phyloP scores from a whole-genome alignment of 1,140 invertebrate genomes.

The Frieseomelitta varia region DNA sequence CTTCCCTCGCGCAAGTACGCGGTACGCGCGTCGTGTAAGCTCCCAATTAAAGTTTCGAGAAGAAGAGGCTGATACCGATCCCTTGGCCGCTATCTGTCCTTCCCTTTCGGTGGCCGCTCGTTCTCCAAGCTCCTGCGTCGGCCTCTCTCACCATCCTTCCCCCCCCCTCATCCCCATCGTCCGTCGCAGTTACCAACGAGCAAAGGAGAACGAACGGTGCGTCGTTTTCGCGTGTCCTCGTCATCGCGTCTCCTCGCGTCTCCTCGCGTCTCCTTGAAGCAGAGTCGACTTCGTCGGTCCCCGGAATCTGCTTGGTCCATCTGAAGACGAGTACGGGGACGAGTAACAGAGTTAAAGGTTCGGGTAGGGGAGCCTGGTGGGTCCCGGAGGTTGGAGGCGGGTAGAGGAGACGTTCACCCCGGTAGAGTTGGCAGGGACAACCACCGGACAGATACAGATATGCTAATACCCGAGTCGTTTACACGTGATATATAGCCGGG shows the following conservation, averaged over 20 bases:
- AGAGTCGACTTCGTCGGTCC: slow-evolving; percentile 50
- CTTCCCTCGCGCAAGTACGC: slow-evolving; percentile 60
- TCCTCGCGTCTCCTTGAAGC: slow-evolving; percentile 36
- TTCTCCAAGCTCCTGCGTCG: background rate
- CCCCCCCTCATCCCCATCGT: background rate
- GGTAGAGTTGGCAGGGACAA: slow-evolving; percentile 73
- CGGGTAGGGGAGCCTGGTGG: slow-evolving; percentile 38
- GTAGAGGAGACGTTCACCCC: slow-evolving; percentile 66
- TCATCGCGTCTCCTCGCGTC: slow-evolving; percentile 59
- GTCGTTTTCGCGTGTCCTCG: slow-evolving; percentile 66
- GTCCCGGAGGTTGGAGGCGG: slow-evolving; percentile 46
- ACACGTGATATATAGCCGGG: slow-evolving; percentile 75
- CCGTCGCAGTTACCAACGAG: background rate
- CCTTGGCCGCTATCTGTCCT: slow-evolving; percentile 51
- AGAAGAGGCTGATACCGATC: slow-evolving; percentile 48
- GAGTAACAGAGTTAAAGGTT: slow-evolving; percentile 8
- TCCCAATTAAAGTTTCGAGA: slow-evolving; percentile 70
- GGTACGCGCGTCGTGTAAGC: slow-evolving; percentile 59
- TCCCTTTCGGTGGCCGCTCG: slow-evolving; percentile 25
- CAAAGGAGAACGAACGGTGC: slow-evolving; percentile 7
- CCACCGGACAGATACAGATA: slow-evolving; percentile 75
- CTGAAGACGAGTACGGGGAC: slow-evolving; percentile 39
- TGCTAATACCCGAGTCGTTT: slow-evolving; percentile 77
- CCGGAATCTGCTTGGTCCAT: slow-evolving; percentile 65
- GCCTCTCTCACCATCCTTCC: slow-evolving; percentile 8